Base-by-base conservation (phyloP, 2,797 vertebrate genomes). In the Pangasius krempfi region DNA sequence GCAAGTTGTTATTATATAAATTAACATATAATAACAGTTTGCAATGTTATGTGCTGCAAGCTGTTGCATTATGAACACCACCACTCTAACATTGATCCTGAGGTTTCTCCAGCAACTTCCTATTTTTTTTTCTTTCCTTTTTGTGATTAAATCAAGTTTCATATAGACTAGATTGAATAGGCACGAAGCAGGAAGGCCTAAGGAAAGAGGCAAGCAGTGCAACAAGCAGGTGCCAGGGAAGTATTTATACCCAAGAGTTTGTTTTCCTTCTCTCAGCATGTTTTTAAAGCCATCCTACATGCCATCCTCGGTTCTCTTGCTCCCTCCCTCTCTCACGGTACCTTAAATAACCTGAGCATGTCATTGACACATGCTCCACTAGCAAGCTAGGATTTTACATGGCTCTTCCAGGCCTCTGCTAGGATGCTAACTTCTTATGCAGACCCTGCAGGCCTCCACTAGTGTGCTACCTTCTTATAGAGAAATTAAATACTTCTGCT, bases 221-320 rank as follows among this genome's bases (percentile, higher is more conserved):
- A 90, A 89, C 88, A 5, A 87, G 91, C 93, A 94, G 92, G 92
- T 94, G 93, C 92, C 88, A 13, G 81, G 68, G 92, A 89, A 91
- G 92, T 95, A 95, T 96, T 96, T 95, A 95, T 95, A 96, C 92
- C 92, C 90, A 25, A 91, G 92, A 94, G 94, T 94, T 89, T 75
- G 91, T 93, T 95, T 95, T 95, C 93, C 92, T 92, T 70, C 92
- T 91, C 93, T 96, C 94, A 95, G 95, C 95, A 95, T 93, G 92
- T 95, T 95, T 95, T 93, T 89, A 87, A 91, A 91, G 92, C 82
- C 73, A 86, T 20, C 50, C 22, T 47, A 33, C 44, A 37, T 82
- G 40, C 30, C 85, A 33, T 30, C 70, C 22, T 87, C 54, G 4
- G 54, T 75, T 85, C 88, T 73, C 89, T 54, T 62, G 89, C 68